A percentile compares a stretch with the other conserved stretches of the same genome.
Conservation (phyloP, 2,113 vertebrate genomes). For the Hiodon tergisus region DNA sequence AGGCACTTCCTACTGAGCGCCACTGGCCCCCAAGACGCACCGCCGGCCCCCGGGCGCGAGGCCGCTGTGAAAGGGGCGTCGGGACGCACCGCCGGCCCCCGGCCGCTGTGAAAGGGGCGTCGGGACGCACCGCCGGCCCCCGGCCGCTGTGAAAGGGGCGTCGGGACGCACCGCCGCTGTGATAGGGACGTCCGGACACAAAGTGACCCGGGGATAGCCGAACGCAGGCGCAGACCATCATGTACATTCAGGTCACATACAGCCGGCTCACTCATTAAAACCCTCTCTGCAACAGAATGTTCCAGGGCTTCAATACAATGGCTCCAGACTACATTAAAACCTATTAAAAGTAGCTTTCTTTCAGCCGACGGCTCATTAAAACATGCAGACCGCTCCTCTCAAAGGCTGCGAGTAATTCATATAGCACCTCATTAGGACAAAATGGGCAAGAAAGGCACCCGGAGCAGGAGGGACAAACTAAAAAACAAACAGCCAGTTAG, state of each 20-base stretch:
- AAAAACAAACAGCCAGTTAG: not conserved
- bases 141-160: too few species aligned
- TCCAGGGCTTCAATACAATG: slow-evolving; percentile 21
- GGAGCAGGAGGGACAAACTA: not conserved
- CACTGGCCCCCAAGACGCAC: too few species aligned
- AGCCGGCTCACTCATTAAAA: slow-evolving; percentile 37
- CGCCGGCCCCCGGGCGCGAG: too few species aligned
- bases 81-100: too few species aligned
- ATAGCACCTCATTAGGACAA: slow-evolving; percentile 30
- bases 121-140: too few species aligned
- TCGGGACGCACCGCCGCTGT: not conserved
- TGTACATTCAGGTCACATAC: slow-evolving; percentile 20
- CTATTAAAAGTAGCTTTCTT: slow-evolving; percentile 35
- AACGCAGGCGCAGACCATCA: not conserved
- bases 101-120: too few species aligned
- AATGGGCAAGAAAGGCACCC: slow-evolving; percentile 12
- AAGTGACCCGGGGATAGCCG: too few species aligned
- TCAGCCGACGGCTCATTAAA: slow-evolving; percentile 36
- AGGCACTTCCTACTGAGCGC: too few species aligned
- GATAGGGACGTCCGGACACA: too few species aligned
- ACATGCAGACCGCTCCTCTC: slow-evolving; percentile 17
- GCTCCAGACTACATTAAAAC: slow-evolving; percentile 32
- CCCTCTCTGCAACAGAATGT: slow-evolving; percentile 19
- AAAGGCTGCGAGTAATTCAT: slow-evolving; percentile 27
- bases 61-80: too few species aligned